Base-by-base conservation (phyloP, 2,113 vertebrate genomes). In the Toxotes jaculatrix region DNA sequence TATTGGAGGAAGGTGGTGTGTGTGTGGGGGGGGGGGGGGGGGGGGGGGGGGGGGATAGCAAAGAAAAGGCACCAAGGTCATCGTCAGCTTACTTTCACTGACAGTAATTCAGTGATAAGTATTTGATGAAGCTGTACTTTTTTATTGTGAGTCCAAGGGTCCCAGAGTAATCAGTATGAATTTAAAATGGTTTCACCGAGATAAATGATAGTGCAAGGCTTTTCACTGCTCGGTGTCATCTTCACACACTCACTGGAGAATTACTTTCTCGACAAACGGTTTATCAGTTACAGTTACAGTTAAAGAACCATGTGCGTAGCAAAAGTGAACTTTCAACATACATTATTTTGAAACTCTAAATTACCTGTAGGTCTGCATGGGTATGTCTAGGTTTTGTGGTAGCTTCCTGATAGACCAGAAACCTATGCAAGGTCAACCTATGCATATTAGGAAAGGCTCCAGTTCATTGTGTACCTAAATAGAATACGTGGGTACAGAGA, bases 71-170 rank as follows among this genome's bases (percentile, higher is more conserved):
- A 40, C 34, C 59, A 81, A 75, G 83, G 88, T 91, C 90, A 74
- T 43, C 56, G 23, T 71, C 9, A n/a, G 65, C 62, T 84, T 74
- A 59, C 79, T 85, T 90, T 83, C 67, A 60, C 42, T 65, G 62
- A 85, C 80, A 87, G 69, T 76, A 81, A 81, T 82, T 89, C 53
- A 74, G 74, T 70, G 63, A 80, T 87, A 84, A 82, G 79, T 86
- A 77, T 82, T 92, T 91, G 87, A 91, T 88, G 38, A 85, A 83
- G 75, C 76, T 65, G 34, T 66, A 62, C 4, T 27, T 27, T 87
- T 86, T 87, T 64, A 64, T 79, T 53, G 47, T 55, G 45, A 73
- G 77, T 42, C 32, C 72, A 65, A 27, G 80, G 61, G 47, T 83
- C 66, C 60, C 31, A 82, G 66, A 89, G 64, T 79, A 89, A 88